Evolutionary conservation across 1,140 invertebrate species (phyloP), one percentile per base, ranked within the genome.

Genomic region (Lepidurus couesii): DNA sequence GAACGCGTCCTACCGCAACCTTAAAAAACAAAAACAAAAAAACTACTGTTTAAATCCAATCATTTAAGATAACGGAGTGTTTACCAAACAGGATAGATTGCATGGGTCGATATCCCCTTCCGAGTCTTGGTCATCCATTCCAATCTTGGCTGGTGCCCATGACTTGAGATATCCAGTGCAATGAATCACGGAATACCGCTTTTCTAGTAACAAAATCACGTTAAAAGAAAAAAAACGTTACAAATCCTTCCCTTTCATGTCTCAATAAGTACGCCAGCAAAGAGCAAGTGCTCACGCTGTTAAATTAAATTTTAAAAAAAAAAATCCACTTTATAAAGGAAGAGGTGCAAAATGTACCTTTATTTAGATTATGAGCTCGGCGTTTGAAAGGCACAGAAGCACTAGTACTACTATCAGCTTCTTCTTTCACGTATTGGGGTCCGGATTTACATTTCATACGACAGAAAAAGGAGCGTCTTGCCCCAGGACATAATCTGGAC

Each of bases 111-210:
- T 88, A 80, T 94, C 93, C 21, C 76, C 73, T 80, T 88, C 88
- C 34, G 86, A 87, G 80, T 90, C 91, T 80, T 90, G 91, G 21
- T 81, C 78, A 24, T 81, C 75, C 8, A 84, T 77, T 74, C 83
- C 84, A 74, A 92, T 89, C 85, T 94, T 94, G 1, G 91, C 90
- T 7, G 93, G 91, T 6, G 92, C 89, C 95, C 94, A 97, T 0
- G 94, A 95, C 83, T 97, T 97, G 8, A 98, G 85, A 84, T 97
- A 97, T 1, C 95, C 95, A 53, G 92, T 95, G 83, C 93, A 95
- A 83, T 95, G 93, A 78, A 95, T 92, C 21, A 94, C 90, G 81
- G 88, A 90, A 83, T 92, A 95, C 81, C 91, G 93, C 84, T 89
- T 89, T 84, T 93, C 91, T 92, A 84, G 42, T 84, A 82, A 78